Conservation (phyloP, 1,140 invertebrate species). For the Drosophila tani region DNA sequence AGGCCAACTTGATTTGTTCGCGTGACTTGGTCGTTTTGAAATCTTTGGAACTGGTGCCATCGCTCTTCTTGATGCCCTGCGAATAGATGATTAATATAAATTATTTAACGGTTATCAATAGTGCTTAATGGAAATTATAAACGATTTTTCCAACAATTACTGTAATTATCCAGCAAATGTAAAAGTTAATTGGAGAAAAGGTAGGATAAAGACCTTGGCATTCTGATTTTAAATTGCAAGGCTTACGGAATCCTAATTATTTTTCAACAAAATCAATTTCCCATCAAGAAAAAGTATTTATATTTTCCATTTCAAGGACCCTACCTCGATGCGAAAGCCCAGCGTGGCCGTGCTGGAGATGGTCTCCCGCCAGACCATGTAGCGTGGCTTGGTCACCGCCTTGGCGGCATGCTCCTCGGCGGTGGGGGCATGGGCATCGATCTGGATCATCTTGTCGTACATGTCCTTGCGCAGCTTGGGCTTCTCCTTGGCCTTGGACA, state of each 20-base stretch:
- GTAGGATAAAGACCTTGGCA: background rate
- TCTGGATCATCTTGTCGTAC: slow-evolving; percentile 99
- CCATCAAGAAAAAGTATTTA: background rate
- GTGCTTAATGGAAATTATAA: background rate
- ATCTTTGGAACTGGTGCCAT: slow-evolving; percentile 96
- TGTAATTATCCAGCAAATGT: background rate
- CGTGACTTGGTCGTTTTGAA: slow-evolving; percentile 97
- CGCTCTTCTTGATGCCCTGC: slow-evolving; percentile 93
- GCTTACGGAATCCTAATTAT: too few species aligned
- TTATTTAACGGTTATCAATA: too few species aligned
- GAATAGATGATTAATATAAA: background rate
- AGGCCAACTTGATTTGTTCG: slow-evolving; percentile 92
- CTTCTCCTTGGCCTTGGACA: slow-evolving; percentile 97
- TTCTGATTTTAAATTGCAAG: background rate
- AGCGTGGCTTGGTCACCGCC: slow-evolving; percentile 97
- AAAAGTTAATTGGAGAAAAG: background rate
- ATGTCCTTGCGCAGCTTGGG: slow-evolving; percentile 98
- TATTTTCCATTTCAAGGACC: background rate
- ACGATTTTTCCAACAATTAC: background rate
- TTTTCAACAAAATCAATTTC: background rate
- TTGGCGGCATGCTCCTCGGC: slow-evolving; percentile 94
- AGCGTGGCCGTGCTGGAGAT: slow-evolving; percentile 97
- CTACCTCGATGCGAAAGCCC: slow-evolving; percentile 96
- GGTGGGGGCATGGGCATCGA: slow-evolving; percentile 95
- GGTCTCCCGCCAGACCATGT: slow-evolving; percentile 99